Percentiles rank a stretch among this genome's conserved stretches.
Evolutionary conservation across 1,140 invertebrate species (phyloP).

Genomic region (Amphibalanus amphitrite): DNA sequence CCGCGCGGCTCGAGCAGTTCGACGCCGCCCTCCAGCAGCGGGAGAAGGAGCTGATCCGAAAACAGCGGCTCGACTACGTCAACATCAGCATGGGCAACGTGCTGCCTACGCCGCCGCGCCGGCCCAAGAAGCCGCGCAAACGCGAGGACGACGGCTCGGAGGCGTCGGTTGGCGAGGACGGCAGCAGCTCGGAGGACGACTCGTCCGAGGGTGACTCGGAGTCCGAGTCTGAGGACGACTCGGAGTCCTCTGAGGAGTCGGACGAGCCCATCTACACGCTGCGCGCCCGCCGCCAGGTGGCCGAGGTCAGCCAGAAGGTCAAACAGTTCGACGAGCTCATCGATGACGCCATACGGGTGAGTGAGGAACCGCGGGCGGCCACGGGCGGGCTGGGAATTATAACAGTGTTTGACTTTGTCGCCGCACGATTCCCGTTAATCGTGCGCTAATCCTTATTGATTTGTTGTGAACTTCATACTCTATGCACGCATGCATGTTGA

Average conservation of each 20-base stretch:
- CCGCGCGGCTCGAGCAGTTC: constrained; percentile 32
- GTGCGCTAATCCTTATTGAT: too few species aligned
- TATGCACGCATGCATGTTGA: too few species aligned
- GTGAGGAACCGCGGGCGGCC: constrained; percentile 17
- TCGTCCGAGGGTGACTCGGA: constrained; percentile 39
- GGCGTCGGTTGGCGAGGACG: constrained; percentile 11
- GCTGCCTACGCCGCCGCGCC: constrained; percentile 25
- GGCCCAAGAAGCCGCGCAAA: constrained; percentile 18
- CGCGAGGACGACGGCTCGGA: constrained; percentile 33
- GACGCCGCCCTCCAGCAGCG: constrained; percentile 32
- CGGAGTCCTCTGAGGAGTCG: constrained; percentile 26
- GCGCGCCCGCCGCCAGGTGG: constrained; percentile 47
- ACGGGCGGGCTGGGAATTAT: background rate
- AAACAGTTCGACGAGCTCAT: constrained; percentile 90
- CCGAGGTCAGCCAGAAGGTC: constrained; percentile 57
- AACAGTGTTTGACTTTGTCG: too few species aligned
- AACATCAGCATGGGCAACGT: constrained; percentile 60
- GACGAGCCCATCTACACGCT: constrained; percentile 60
- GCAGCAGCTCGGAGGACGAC: constrained; percentile 14
- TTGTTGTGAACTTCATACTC: too few species aligned
- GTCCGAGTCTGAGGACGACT: constrained; percentile 25
- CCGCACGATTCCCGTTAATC: too few species aligned
- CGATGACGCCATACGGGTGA: constrained; percentile 67
- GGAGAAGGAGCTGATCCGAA: constrained; percentile 45
- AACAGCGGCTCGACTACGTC: constrained; percentile 53